Base-by-base conservation (phyloP, 2,888 invertebrate species). In the Oligia latruncula region DNA sequence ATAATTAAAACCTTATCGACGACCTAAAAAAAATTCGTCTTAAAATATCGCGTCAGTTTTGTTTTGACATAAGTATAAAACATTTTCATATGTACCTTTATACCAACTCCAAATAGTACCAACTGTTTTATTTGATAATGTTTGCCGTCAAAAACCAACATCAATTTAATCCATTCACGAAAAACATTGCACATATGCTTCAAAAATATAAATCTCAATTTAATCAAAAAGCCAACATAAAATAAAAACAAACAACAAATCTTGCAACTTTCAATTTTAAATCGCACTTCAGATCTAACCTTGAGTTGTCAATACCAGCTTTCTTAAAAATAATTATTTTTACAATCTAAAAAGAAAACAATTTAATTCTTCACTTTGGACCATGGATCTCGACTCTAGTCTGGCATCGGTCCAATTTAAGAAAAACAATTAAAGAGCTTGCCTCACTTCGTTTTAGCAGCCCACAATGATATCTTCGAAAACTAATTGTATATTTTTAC, bases 401-500 rank as follows among this genome's bases (percentile, higher is more conserved):
- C 78, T 89, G 89, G 89, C 88, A 75, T 75, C 77, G 65, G 58
- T 89, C 89, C 88, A 89, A 89, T 86, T 87, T 88, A 74, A 86
- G 73, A 85, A 86, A 87, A 88, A 87, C 89, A 88, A 89, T 89
- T 89, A 88, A 81, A 81, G 20, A 68, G 64, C 64, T 71, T 52
- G 72, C 40, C 71, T 71, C 79, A 67, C 66, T 84, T 72, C 64
- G 79, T 72, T 81, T 82, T 82, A 83, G 81, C 71, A 79, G 75
- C 72, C 78, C 72, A 74, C 82, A 87, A 81, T 84, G 81, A 84
- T 88, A 84, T 87, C 84, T 87, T 88, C 81, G 74, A 84, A 89
- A 87, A 86, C 83, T 89, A 87, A 89, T 89, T 89, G 89, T 89
- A 89, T 89, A 87, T 86, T 85, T 89, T 89, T 84, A 85, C 89